Percentiles rank a stretch among this genome's conserved stretches.
phyloP scores from a whole-genome alignment of 1,140 invertebrate genomes.

The Lordiphosa collinella region DNA sequence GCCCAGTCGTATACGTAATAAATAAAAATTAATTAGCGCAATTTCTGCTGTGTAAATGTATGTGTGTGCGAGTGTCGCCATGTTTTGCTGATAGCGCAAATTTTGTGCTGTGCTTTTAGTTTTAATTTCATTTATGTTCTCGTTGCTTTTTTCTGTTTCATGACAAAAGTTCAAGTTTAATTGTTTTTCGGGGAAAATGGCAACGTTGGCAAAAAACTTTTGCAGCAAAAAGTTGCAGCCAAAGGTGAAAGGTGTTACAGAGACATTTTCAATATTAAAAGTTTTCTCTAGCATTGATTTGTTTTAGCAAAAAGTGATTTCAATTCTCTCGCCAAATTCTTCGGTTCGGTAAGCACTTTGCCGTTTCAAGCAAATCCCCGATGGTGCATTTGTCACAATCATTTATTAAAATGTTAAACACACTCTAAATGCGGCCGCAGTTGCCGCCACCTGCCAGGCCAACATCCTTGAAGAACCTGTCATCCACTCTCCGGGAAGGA shows the following conservation, averaged over 20 bases:
- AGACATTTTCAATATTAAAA: slow-evolving; percentile 7
- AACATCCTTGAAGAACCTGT: slow-evolving; percentile 24
- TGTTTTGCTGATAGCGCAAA: slow-evolving; percentile 64
- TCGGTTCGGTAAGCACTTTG: not conserved
- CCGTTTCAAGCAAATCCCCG: slow-evolving; percentile 35
- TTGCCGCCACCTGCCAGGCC: slow-evolving; percentile 33
- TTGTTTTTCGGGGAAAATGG: slow-evolving; percentile 57
- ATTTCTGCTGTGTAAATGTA: slow-evolving; percentile 1
- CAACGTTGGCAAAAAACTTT: slow-evolving; percentile 50
- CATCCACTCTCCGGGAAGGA: slow-evolving; percentile 25
- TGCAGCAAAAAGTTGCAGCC: slow-evolving; percentile 27
- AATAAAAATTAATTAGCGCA: slow-evolving; percentile 75
- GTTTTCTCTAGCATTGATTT: not conserved
- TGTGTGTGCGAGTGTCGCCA: slow-evolving; percentile 28
- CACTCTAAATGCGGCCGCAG: slow-evolving; percentile 39
- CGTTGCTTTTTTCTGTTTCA: slow-evolving; percentile 25
- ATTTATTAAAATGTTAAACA: slow-evolving; percentile 73
- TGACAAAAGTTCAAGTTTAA: slow-evolving; percentile 77
- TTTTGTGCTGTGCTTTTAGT: slow-evolving; percentile 50
- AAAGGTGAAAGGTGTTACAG: slow-evolving; percentile 36
- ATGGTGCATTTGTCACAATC: slow-evolving; percentile 62
- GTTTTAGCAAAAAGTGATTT: not conserved
- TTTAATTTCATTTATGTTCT: slow-evolving; percentile 39
- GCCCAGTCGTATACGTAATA: slow-evolving; percentile 49
- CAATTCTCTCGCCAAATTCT: no score